Evolutionary conservation across 2,888 invertebrate species (phyloP).

Genomic region (Mantis religiosa): DNA sequence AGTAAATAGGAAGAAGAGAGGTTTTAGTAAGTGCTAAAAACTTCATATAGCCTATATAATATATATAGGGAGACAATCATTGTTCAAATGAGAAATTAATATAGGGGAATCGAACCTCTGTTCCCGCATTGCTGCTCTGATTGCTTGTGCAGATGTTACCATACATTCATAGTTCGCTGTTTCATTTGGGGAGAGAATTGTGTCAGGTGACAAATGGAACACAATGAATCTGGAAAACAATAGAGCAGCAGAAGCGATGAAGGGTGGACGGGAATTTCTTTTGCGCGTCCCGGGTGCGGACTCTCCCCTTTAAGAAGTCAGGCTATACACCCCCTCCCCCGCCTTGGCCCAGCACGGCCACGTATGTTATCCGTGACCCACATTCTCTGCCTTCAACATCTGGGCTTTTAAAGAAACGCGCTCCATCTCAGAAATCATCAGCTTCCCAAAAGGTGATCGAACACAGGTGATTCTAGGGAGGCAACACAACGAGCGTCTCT

Average conservation of each 20-base stretch:
- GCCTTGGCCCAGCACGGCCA: background rate
- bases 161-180: too few relatives aligned
- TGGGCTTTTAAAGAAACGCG: background rate
- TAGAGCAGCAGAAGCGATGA: background rate
- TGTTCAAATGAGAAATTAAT: too few relatives aligned
- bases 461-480: background rate
- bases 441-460: background rate
- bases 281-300: background rate
- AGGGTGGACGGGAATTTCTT: background rate
- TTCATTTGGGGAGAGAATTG: background rate
- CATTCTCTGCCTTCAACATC: background rate
- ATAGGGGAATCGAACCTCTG: too few relatives aligned
- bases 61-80: too few relatives aligned
- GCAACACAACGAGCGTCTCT: too few relatives aligned
- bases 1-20: too few relatives aligned
- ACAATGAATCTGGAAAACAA: background rate
- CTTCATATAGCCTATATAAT: too few relatives aligned
- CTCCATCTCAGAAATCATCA: background rate
- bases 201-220: background rate
- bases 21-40: too few relatives aligned
- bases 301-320: background rate
- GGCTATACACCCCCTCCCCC: background rate
- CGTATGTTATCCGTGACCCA: background rate
- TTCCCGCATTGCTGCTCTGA: too few relatives aligned
- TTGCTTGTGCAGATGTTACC: too few relatives aligned